Evolutionary conservation across 2,797 vertebrate genomes (phyloP).

Genomic region (Denticeps clupeoides): DNA sequence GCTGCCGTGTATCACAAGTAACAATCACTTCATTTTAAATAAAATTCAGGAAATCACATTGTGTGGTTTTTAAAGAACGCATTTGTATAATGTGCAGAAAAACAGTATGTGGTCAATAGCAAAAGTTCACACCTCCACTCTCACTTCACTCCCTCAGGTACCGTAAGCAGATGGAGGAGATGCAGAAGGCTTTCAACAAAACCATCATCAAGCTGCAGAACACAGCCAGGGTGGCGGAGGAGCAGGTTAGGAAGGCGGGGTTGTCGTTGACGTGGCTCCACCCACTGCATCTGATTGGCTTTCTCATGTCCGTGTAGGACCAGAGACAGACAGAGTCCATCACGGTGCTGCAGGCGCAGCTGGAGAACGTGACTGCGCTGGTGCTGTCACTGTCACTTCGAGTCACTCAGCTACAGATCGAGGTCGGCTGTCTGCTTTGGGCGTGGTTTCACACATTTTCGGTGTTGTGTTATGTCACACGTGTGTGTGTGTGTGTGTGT

Average conservation of each 20-base stretch:
- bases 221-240: slow-evolving; percentile 86
- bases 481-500: background rate
- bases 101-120: too few relatives aligned
- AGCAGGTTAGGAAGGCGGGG: slow-evolving; percentile 92
- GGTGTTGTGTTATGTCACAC: background rate
- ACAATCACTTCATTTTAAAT: too few relatives aligned
- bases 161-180: slow-evolving; percentile 98
- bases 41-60: too few relatives aligned
- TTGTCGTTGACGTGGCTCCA: background rate
- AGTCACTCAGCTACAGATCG: slow-evolving; percentile 72
- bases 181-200: slow-evolving; percentile 97
- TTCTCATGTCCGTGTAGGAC: slow-evolving; percentile 55
- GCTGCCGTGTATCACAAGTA: too few relatives aligned
- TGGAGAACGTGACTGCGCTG: slow-evolving; percentile 80
- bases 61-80: too few relatives aligned
- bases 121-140: too few relatives aligned
- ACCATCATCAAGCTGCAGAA: slow-evolving; percentile 96
- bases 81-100: too few relatives aligned
- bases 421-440: slow-evolving; percentile 56
- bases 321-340: slow-evolving; percentile 92
- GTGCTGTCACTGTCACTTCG: slow-evolving; percentile 76
- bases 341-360: slow-evolving; percentile 77
- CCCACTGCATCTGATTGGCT: background rate
- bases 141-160: slow-evolving; percentile 78
- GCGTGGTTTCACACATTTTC: background rate